Percentiles rank a stretch among this genome's conserved stretches.
Evolutionary conservation across 2,113 vertebrate genomes (phyloP).

Genomic region (Elaphurus davidianus): DNA sequence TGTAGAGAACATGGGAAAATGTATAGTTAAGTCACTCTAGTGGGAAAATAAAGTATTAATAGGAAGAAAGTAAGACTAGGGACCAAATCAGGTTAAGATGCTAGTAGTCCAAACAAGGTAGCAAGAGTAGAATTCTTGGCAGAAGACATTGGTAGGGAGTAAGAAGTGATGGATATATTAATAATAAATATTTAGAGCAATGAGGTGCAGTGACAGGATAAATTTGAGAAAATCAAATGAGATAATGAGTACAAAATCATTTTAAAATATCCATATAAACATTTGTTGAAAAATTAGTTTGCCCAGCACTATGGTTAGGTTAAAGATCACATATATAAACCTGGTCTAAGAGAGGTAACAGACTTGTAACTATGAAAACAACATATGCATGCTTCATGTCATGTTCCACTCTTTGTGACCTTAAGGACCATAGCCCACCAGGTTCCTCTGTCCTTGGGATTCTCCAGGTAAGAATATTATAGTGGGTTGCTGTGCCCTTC

Average conservation of each 20-base stretch:
- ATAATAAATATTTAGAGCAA: constrained; percentile 34
- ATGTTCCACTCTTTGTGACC: not conserved
- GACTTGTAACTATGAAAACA: not conserved
- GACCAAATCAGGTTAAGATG: not conserved
- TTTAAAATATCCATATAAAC: constrained; percentile 29
- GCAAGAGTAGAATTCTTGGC: not conserved
- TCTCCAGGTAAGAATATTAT: not conserved
- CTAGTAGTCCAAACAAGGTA: not conserved
- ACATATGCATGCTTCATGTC: not conserved
- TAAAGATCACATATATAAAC: not conserved
- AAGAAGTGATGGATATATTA: constrained; percentile 5
- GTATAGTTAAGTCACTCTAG: not conserved
- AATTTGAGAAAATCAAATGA: constrained; percentile 35
- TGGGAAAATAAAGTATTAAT: constrained; percentile 9
- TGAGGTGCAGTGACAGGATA: not conserved
- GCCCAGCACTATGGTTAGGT: not conserved
- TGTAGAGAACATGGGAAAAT: not conserved
- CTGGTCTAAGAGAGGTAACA: not conserved
- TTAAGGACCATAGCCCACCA: not conserved
- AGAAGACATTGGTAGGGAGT: not conserved
- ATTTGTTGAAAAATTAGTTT: not conserved
- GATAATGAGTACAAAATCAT: constrained; percentile 23
- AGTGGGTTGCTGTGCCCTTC: not conserved
- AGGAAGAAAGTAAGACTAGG: not conserved
- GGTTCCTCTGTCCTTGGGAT: not conserved